Evolutionary conservation across 2,888 invertebrate genomes (phyloP), one percentile per base, ranked within the genome.

Genomic region (Polylopha cassiicola): DNA sequence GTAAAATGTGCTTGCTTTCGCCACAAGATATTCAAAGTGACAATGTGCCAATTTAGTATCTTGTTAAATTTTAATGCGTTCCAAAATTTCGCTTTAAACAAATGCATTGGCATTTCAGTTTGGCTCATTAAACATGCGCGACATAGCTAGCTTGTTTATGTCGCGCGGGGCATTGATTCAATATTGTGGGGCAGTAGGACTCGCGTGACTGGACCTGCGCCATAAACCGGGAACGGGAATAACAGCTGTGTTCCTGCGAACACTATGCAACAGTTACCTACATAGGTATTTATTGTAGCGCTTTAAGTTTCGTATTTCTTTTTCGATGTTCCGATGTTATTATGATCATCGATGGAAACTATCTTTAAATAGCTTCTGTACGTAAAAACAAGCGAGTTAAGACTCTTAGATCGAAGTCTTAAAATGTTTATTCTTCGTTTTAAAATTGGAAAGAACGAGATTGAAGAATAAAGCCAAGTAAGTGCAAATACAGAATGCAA

Each of bases 81-180:
- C 58, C 50, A 48, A 61, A 65, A 61, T 62, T 65, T 60, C 56
- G 47, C 56, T 55, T 54, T 46, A 47, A 50, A 57, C 41, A 61
- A 63, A 61, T 60, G 51, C 55, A 51, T 57, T 42, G 48, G 43
- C 37, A 42, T 48, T 41, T 36, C 22, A 44, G 42, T 50, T 61
- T 62, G 58, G 58, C 66, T 73, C 68, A 71, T 71, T 71, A 46
- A 42, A 56, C 57, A 73, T 74, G 70, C 76, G 53, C 39, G 55
- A 53, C 66, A 61, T 69, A 65, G 50, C 60, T 55, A 51, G 61
- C 51, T 50, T 53, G 28, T 41, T 41, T 39, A 23, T 34, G 50
- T 50, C 50, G 48, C 53, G 51, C 50, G 52, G 53, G 47, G 49
- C 34, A 23, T 42, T 28, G 30, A 43, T 37, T 26, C 30, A 28